Evolutionary conservation across 2,888 invertebrate genomes (phyloP), one percentile per base, ranked within the genome.

Genomic region (Calameuta idolon): DNA sequence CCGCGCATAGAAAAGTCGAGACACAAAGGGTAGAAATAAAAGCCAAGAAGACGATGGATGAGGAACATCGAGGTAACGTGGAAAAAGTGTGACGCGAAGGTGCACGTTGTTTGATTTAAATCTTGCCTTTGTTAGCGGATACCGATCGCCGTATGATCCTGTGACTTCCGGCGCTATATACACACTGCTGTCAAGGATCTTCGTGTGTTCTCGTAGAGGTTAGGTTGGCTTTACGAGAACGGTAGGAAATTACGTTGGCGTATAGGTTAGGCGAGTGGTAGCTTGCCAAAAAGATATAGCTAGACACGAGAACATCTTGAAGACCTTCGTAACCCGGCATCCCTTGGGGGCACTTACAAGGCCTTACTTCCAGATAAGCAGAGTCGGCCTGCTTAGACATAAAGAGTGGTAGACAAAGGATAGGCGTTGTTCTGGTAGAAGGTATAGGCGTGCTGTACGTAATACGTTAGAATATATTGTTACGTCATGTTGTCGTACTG

Each of bases 321-420:
- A 33, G 71, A 71, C 71, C 71, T 71, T 71, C 71, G 33, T 71
- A 71, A 71, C 31, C 71, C 33, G 4, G 34, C 12, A 71, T 71
- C 78, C 75, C 75, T 71, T 69, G 85, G 85, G 87, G 83, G 82
- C 83, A 82, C 86, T 87, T 84, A 79, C 83, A 82, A 80, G 83
- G 82, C 80, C 83, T 83, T 85, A 73, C 76, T 76, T 80, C 79
- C 81, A 82, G 87, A 87, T 87, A 88, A 88, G 84, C 83, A 82
- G 83, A 84, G 83, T 80, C 79, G 84, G 79, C 78, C 80, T 75
- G 79, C 80, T 76, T 79, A 77, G 79, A 75, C 82, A 82, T 82
- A 79, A 84, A 85, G 82, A 80, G 34, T 71, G 31, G 11, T 31
- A 71, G 31, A 71, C 71, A 71, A 34, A 71, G 71, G 30, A 23